Evolutionary conservation across 2,888 invertebrate genomes (phyloP).

Genomic region (Cephus pygmeus): DNA sequence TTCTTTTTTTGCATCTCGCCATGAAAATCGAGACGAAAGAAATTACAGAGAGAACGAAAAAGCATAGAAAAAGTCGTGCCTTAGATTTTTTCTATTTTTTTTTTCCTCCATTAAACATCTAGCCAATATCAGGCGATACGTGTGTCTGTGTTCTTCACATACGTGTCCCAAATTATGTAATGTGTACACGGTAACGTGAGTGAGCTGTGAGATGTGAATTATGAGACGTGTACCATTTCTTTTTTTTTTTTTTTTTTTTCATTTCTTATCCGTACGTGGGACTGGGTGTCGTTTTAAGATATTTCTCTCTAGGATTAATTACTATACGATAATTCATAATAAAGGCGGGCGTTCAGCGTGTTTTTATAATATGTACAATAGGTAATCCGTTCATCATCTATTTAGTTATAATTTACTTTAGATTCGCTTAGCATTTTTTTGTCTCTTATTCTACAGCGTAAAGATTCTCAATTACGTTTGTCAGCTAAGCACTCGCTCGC

Average conservation of each 20-base stretch:
- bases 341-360: conserved; percentile 49
- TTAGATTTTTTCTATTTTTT: too few relatives aligned
- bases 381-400: conserved; percentile 34
- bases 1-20: conserved; percentile 3
- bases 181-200: conserved; percentile 17
- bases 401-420: conserved; percentile 3
- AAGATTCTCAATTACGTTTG: neutral
- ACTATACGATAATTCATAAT: conserved; percentile 30
- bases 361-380: conserved; percentile 45
- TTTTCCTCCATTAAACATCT: neutral
- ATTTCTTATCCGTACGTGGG: conserved; percentile 26
- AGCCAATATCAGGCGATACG: neutral
- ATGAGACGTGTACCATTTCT: neutral
- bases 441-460: conserved; percentile 11
- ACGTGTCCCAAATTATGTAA: conserved; percentile 27
- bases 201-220: too few relatives aligned
- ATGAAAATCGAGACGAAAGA: conserved; percentile 14
- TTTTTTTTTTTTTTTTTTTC: conserved; percentile 29
- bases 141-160: neutral
- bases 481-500: too few relatives aligned
- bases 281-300: conserved; percentile 22
- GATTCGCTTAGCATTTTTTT: conserved; percentile 8
- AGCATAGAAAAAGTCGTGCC: neutral
- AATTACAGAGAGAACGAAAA: conserved; percentile 26
- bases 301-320: conserved; percentile 13